phyloP scores from a whole-genome alignment of 64 coral and sea anemone genomes.

The Actinia equina region DNA sequence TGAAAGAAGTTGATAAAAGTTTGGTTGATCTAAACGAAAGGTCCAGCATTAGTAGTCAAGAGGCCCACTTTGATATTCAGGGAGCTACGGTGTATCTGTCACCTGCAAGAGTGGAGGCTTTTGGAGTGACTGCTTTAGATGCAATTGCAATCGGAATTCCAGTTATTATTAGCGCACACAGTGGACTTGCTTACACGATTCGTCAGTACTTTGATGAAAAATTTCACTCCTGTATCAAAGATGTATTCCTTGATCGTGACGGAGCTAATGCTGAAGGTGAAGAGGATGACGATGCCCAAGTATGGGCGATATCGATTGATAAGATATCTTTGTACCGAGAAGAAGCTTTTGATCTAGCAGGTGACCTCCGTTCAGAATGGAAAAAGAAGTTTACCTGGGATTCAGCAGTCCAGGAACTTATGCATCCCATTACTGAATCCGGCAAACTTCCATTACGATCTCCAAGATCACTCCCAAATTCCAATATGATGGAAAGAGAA shows the following conservation, averaged over 20 bases:
- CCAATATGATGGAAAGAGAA: background rate
- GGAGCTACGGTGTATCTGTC: conserved; percentile 51
- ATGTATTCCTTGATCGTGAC: background rate
- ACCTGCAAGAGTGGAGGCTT: conserved; percentile 23
- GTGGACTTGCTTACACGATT: conserved; percentile 32
- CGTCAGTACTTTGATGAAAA: conserved; percentile 23
- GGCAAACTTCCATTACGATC: conserved; percentile 1
- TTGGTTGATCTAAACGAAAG: background rate
- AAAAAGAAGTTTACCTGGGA: conserved; percentile 53
- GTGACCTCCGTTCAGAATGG: conserved; percentile 35
- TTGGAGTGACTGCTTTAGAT: conserved; percentile 60
- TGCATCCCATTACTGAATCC: conserved; percentile 11
- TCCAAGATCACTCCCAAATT: background rate
- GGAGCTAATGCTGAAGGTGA: background rate
- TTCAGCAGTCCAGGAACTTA: background rate
- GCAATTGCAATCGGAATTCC: conserved; percentile 58
- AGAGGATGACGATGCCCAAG: conserved; percentile 9
- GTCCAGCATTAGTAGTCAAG: background rate
- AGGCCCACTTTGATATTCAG: conserved; percentile 37
- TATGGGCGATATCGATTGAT: conserved; percentile 47
- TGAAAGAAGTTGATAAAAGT: conserved; percentile 2
- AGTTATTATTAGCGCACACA: conserved; percentile 32
- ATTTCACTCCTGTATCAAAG: conserved; percentile 29
- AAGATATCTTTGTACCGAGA: conserved; percentile 30
- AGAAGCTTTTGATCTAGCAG: conserved; percentile 31